These are phyloP conservation scores for Polypterus bichir DNA, from an alignment of 2,113 vertebrate genomes.

Conservation along the genomic window DNA sequence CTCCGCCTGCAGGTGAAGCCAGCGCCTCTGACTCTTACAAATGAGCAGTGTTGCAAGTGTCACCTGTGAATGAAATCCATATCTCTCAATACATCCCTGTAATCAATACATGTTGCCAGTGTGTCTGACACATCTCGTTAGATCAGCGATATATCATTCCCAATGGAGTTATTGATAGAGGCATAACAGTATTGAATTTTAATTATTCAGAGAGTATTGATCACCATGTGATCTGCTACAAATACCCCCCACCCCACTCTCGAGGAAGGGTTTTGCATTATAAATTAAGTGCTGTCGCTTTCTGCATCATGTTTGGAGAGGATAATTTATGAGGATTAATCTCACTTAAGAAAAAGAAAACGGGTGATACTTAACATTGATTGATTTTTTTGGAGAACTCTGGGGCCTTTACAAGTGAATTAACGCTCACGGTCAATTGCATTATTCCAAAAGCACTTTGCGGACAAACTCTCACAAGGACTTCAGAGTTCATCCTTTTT, in stretches of 20 bases:
- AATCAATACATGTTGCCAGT: slow-evolving; percentile 39
- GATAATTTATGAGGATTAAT: not conserved
- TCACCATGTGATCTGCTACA: slow-evolving; percentile 50
- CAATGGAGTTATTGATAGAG: slow-evolving; percentile 53
- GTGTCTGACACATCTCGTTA: slow-evolving; percentile 61
- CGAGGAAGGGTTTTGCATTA: no score
- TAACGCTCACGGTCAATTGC: not conserved
- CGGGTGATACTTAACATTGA: no score
- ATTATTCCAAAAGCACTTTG: not conserved
- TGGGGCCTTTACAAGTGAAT: not conserved
- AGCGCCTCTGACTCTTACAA: slow-evolving; percentile 21
- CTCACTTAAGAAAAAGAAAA: not conserved
- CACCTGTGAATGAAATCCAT: slow-evolving; percentile 44
- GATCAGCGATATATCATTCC: slow-evolving; percentile 57
- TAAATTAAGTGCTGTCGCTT: not conserved
- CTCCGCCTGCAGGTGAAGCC: slow-evolving; percentile 23
- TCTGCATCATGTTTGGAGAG: not conserved
- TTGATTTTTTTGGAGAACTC: not conserved
- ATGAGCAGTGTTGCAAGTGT: slow-evolving; percentile 28
- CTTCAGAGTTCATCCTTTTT: no score
- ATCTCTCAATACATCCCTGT: slow-evolving; percentile 49
- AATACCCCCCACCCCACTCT: slow-evolving; percentile 21
- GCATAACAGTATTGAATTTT: slow-evolving; percentile 56
- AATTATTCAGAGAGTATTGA: slow-evolving; percentile 66
- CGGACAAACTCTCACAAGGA: no score